Evolutionary conservation across 2,113 vertebrate species (phyloP).

Genomic region (Hippopotamus amphibius): DNA sequence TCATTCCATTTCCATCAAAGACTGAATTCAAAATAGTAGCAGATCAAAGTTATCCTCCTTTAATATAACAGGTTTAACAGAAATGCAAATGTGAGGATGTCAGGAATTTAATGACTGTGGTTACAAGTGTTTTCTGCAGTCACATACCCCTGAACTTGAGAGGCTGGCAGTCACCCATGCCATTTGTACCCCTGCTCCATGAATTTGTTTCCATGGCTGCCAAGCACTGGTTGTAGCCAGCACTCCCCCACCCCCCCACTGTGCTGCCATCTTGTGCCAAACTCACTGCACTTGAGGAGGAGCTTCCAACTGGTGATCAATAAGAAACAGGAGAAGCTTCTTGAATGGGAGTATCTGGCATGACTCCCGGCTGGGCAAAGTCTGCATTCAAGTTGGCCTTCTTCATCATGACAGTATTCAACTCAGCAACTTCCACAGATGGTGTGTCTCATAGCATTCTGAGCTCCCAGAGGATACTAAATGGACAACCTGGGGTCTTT

Average conservation of each 20-base stretch:
- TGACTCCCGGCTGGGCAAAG: slow-evolving; percentile 63
- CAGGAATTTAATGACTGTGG: slow-evolving; percentile 22
- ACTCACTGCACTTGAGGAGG: neutral
- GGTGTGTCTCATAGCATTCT: slow-evolving; percentile 52
- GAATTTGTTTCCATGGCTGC: slow-evolving; percentile 37
- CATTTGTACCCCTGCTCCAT: slow-evolving; percentile 31
- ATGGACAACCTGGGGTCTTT: neutral
- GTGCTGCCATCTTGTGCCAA: slow-evolving; percentile 66
- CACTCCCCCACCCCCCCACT: neutral
- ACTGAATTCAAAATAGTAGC: slow-evolving; percentile 34
- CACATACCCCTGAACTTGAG: slow-evolving; percentile 1
- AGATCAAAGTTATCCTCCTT: neutral
- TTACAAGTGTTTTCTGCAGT: slow-evolving; percentile 61
- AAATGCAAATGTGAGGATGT: slow-evolving; percentile 50
- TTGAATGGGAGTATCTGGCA: slow-evolving; percentile 77
- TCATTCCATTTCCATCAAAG: neutral
- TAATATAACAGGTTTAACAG: neutral
- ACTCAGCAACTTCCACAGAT: slow-evolving; percentile 69
- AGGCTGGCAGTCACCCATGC: neutral
- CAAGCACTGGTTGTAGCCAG: slow-evolving; percentile 49
- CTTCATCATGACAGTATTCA: slow-evolving; percentile 55
- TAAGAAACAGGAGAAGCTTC: slow-evolving; percentile 71
- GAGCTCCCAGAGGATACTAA: slow-evolving; percentile 39
- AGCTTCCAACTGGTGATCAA: slow-evolving; percentile 66
- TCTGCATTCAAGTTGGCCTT: slow-evolving; percentile 73